Evolutionary conservation across 1,140 invertebrate genomes (phyloP).

Genomic region (Drosophila pectinifera): DNA sequence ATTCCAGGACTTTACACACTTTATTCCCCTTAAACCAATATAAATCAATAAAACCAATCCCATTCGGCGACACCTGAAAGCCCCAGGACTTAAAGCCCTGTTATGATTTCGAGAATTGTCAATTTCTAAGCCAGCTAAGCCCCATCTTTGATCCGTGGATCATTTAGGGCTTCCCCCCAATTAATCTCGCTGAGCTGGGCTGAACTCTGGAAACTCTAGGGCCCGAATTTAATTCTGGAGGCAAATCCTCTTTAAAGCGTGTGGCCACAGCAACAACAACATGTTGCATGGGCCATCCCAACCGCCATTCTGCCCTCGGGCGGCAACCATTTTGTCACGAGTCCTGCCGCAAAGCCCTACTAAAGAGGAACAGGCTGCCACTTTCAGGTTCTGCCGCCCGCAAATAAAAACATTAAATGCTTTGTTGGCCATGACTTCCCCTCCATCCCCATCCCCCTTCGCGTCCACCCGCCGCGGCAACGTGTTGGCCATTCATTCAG

Average conservation of each 20-base stretch:
- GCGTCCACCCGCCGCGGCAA: constrained; percentile 31
- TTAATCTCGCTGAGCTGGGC: constrained; percentile 34
- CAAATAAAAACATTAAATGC: constrained; percentile 81
- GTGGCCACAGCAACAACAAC: constrained; percentile 46
- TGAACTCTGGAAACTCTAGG: too few relatives aligned
- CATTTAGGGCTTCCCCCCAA: constrained; percentile 14
- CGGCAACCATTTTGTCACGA: constrained; percentile 44
- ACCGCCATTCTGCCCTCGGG: constrained; percentile 9
- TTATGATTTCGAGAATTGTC: constrained; percentile 18
- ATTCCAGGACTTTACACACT: too few relatives aligned
- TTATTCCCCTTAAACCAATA: not conserved
- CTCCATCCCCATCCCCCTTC: not conserved
- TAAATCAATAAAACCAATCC: not conserved
- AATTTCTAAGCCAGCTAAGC: constrained; percentile 1
- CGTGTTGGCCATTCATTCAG: constrained; percentile 75
- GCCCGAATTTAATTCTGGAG: constrained; percentile 41
- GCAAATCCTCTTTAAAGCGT: constrained; percentile 49
- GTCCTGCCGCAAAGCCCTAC: constrained; percentile 53
- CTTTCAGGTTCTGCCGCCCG: constrained; percentile 70
- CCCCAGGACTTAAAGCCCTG: not conserved
- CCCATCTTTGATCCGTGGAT: constrained; percentile 11
- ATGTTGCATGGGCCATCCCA: constrained; percentile 54
- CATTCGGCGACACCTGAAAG: not conserved
- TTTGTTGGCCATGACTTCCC: constrained; percentile 55
- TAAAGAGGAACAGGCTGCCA: constrained; percentile 55